Evolutionary conservation across 2,797 vertebrate species (phyloP).

Genomic region (Rachycentron canadum): DNA sequence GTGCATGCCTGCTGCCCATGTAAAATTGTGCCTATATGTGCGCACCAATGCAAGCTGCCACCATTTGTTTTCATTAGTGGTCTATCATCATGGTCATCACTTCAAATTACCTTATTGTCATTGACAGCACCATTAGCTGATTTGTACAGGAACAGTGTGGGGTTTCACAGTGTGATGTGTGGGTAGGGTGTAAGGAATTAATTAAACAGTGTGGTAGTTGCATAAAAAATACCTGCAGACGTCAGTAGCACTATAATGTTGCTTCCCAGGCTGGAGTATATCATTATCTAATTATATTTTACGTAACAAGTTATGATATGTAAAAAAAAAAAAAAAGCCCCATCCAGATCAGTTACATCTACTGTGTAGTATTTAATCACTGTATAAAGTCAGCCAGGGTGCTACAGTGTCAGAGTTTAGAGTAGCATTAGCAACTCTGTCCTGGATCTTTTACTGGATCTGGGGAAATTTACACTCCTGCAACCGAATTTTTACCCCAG

Average conservation of each 20-base stretch:
- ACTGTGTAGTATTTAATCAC: neutral
- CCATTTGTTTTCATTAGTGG: slow-evolving; percentile 62
- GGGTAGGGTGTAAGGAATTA: neutral
- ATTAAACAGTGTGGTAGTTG: neutral
- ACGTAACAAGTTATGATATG: no score
- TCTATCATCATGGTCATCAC: slow-evolving; percentile 24
- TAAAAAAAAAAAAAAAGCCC: neutral
- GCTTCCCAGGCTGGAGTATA: neutral
- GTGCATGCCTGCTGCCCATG: slow-evolving; percentile 11
- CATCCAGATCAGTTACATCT: neutral
- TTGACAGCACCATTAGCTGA: slow-evolving; percentile 27
- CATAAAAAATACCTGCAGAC: no score
- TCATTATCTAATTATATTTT: neutral
- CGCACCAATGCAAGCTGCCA: slow-evolving; percentile 24
- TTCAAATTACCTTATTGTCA: slow-evolving; percentile 43
- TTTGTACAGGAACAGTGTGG: slow-evolving; percentile 1
- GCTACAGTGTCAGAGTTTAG: neutral
- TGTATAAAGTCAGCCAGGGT: neutral
- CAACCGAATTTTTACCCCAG: no score
- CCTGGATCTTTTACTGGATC: neutral
- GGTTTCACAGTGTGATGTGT: neutral
- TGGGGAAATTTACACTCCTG: no score
- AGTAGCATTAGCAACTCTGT: neutral
- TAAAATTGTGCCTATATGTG: slow-evolving; percentile 5
- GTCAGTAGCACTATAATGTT: neutral